Conservation (phyloP, 2,113 vertebrate genomes). For the Malurus elegans region DNA sequence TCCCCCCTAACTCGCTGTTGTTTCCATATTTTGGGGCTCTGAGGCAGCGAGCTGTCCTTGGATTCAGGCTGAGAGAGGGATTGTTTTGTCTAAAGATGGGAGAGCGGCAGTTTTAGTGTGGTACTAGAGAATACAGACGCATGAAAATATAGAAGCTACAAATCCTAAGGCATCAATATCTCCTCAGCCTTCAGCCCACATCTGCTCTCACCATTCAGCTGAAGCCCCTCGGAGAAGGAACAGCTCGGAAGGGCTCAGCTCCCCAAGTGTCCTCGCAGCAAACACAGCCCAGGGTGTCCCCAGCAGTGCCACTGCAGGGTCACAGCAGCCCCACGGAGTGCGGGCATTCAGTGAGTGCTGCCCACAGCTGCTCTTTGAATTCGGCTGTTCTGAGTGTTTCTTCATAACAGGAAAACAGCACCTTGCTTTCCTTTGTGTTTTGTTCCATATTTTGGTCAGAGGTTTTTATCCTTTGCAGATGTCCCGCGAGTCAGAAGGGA, state of each 20-base stretch:
- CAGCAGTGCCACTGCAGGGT: not conserved
- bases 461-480: not conserved
- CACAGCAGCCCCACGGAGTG: rapidly evolving
- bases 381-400: not conserved
- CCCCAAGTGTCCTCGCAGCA: not conserved
- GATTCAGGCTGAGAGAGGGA: no score
- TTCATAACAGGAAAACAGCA: not conserved
- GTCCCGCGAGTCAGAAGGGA: not conserved
- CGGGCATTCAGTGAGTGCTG: not conserved
- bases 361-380: not conserved
- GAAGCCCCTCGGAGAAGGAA: not conserved
- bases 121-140: no score
- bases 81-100: no score
- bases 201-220: not conserved
- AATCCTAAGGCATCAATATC: not conserved
- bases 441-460: not conserved
- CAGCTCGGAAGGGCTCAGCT: not conserved
- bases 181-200: not conserved
- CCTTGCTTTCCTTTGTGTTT: not conserved
- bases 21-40: no score
- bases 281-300: not conserved
- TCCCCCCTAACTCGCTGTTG: no score
- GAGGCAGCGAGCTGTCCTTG: no score
- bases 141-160: no score
- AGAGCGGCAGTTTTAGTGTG: no score